A percentile compares a stretch with the other conserved stretches of the same genome.
Evolutionary conservation across 64 coral and sea anemone genomes (phyloP).

Genomic region (Acropora tenuis): DNA sequence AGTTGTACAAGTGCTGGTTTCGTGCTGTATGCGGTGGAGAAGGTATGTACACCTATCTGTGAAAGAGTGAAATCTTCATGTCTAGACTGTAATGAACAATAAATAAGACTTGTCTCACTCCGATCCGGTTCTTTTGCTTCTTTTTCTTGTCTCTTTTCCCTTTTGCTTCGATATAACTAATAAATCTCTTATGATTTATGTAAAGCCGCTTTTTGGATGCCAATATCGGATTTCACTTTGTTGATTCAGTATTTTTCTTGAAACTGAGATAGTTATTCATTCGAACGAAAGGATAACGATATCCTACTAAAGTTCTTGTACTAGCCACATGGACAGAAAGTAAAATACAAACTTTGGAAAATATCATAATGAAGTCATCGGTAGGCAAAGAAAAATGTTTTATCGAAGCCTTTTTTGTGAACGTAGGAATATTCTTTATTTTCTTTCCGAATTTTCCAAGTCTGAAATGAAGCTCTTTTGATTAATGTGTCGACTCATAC

Average conservation of each 20-base stretch:
- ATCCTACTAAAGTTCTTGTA: too few species aligned
- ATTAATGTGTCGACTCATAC: too few species aligned
- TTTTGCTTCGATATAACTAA: too few species aligned
- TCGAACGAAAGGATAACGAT: too few species aligned
- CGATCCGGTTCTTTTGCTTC: too few species aligned
- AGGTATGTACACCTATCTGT: conserved; percentile 41
- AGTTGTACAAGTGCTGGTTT: conserved; percentile 72
- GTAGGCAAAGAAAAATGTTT: too few species aligned
- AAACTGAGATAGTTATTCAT: background rate
- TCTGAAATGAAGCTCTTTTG: background rate
- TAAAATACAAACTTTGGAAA: background rate
- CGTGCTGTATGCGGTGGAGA: conserved; percentile 92
- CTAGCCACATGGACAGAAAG: background rate
- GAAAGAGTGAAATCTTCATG: background rate
- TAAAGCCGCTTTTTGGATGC: background rate
- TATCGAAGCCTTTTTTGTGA: too few species aligned
- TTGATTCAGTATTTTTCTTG: background rate
- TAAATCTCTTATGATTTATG: background rate
- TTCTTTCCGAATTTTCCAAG: background rate
- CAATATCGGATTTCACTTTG: too few species aligned
- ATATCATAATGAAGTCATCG: background rate
- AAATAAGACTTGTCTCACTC: too few species aligned
- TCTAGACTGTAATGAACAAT: too few species aligned
- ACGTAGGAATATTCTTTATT: too few species aligned
- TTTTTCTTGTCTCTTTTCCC: too few species aligned